Percentiles rank a stretch among this genome's conserved stretches.
These are phyloP conservation scores for Apis florea DNA, from an alignment of 1,140 invertebrate species.

Conservation along the genomic window DNA sequence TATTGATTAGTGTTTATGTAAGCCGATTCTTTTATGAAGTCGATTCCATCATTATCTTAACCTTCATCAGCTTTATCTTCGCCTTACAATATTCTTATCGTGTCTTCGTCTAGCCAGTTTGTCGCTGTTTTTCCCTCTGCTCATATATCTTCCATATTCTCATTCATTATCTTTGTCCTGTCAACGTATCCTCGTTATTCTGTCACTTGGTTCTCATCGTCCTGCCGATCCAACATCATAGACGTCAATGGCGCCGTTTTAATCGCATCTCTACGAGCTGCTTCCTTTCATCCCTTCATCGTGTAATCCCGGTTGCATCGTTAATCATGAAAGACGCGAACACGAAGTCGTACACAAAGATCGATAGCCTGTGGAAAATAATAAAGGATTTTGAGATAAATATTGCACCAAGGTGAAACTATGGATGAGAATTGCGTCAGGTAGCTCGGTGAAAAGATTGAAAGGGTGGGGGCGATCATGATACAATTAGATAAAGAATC, in stretches of 20 bases:
- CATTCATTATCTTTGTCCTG: slow-evolving; percentile 17
- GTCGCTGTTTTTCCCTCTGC: background rate
- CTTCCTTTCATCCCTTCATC: slow-evolving; percentile 18
- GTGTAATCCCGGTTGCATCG: slow-evolving; percentile 24
- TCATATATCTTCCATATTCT: slow-evolving; percentile 8
- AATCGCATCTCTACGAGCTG: slow-evolving; percentile 17
- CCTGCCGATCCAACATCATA: slow-evolving; percentile 7
- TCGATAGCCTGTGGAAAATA: slow-evolving; percentile 1
- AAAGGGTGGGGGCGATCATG: no score
- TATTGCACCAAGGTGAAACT: background rate
- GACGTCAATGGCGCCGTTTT: slow-evolving; percentile 27
- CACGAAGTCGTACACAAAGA: slow-evolving; percentile 29
- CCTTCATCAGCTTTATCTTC: background rate
- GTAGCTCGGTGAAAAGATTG: background rate
- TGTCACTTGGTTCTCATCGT: slow-evolving; percentile 11
- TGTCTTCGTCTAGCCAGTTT: background rate
- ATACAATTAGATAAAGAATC: background rate
- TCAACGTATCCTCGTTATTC: slow-evolving; percentile 17
- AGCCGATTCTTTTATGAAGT: background rate
- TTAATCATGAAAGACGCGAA: slow-evolving; percentile 33
- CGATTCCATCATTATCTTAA: background rate
- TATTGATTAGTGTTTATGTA: background rate
- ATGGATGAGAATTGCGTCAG: background rate
- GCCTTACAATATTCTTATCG: slow-evolving; percentile 12
- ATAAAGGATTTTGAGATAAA: slow-evolving; percentile 19